phyloP scores from a whole-genome alignment of 1,140 invertebrate species.

The Drosophila nigrodunni region DNA sequence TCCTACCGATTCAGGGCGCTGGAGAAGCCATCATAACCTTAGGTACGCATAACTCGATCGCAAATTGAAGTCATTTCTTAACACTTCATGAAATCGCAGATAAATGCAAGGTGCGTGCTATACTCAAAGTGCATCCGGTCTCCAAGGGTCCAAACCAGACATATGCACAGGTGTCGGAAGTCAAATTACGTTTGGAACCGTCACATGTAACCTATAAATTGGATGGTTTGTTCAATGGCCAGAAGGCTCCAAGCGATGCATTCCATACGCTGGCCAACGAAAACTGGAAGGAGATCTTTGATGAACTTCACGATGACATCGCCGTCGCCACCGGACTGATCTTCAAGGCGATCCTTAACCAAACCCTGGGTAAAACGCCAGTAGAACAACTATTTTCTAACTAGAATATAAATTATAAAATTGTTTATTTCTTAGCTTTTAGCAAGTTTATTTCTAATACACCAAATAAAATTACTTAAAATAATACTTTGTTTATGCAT shows the following conservation, averaged over 20 bases:
- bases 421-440: neutral
- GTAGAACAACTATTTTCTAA: constrained; percentile 85
- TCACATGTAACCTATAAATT: constrained; percentile 65
- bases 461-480: constrained; percentile 11
- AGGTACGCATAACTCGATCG: constrained; percentile 28
- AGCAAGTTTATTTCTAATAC: constrained; percentile 14
- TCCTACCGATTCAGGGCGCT: constrained; percentile 86
- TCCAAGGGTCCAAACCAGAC: constrained; percentile 55
- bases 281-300: constrained; percentile 85
- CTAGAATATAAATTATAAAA: neutral
- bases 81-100: constrained; percentile 20
- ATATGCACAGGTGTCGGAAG: constrained; percentile 36
- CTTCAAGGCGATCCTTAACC: constrained; percentile 84
- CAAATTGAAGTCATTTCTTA: neutral
- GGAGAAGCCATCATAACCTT: constrained; percentile 75
- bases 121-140: constrained; percentile 37
- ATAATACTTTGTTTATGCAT: neutral
- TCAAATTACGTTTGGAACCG: constrained; percentile 51
- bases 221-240: constrained; percentile 84
- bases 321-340: constrained; percentile 85
- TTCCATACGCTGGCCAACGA: constrained; percentile 84
- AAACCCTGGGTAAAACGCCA: constrained; percentile 85
- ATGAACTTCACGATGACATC: constrained; percentile 85
- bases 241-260: constrained; percentile 82
- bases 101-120: constrained; percentile 29